Base-by-base conservation (phyloP, 1,140 invertebrate genomes). In the Drosophila sp. region DNA sequence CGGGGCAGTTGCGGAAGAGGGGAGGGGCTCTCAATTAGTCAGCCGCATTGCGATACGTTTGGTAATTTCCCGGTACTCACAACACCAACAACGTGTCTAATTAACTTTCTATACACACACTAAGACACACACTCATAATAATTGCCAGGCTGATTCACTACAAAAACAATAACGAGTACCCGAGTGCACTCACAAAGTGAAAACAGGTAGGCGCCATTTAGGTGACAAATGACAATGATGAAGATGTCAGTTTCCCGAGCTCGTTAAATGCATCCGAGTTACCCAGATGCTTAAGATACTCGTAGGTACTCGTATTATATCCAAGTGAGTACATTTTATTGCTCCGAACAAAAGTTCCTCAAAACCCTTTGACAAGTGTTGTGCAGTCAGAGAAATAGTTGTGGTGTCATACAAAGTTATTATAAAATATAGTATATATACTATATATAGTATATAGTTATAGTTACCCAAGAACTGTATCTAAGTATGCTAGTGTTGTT, bases 61-160 rank as follows among this genome's bases (percentile, higher is more conserved):
- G 67, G 67, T 71, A 64, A 71, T 71, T 71, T 71, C 67, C 67
- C 61, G 59, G 59, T 50, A 34, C 46, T 62, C 48, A 53, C 38
- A 62, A 69, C 27, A 69, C 18, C 16, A 54, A 38, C 67, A 70
- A 46, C 45, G 34, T 71, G 43, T 71, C 50, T 71, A 64, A 71
- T 71, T 71, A 64, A 64, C 59, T 40, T 51, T 50, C 32, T 25
- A 59, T 43, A 45, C 16, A 61, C 18, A 36, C 34, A 11, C 11
- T n/a, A 0, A 43, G 2, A 11, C 41, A 43, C 41, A 43, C 41
- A 43, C 41, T 5, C 3, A 32, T 50, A 64, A 56, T 56, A 64
- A 71, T 71, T 63, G 67, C 67, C 25, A 48, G 25, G 61, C 67
- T 71, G 67, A 56, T 64, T 71, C 65, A 69, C 46, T 16, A 16